phyloP scores from a whole-genome alignment of 2,888 invertebrate species.

The Eristalinus aeneus region DNA sequence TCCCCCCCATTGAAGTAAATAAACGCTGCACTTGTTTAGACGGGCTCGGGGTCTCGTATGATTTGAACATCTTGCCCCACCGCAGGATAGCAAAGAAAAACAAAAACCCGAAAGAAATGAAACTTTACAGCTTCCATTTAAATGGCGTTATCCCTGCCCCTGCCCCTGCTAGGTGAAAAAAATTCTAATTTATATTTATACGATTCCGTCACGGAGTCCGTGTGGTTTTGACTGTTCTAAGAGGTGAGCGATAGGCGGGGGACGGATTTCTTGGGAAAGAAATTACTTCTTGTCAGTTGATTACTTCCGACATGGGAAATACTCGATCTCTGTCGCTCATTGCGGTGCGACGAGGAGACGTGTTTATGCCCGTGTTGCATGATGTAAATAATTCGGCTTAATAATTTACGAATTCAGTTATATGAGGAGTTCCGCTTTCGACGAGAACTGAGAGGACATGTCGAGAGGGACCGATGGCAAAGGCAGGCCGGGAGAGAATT shows the following conservation, averaged over 20 bases:
- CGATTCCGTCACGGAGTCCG: constrained; percentile 29
- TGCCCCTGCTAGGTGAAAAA: constrained; percentile 32
- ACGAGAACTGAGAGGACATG: constrained; percentile 31
- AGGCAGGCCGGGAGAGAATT: constrained; percentile 9
- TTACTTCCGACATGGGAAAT: constrained; percentile 65
- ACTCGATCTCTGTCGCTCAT: constrained; percentile 9
- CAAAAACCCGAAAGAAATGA: constrained; percentile 7
- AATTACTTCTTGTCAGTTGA: constrained; percentile 50
- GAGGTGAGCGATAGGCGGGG: constrained; percentile 30
- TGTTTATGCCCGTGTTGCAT: constrained; percentile 58
- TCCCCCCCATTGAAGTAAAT: constrained; percentile 33
- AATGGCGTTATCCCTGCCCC: constrained; percentile 31
- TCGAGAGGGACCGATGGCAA: constrained; percentile 11
- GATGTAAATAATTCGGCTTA: constrained; percentile 56
- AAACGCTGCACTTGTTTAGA: constrained; percentile 38
- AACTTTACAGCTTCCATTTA: constrained; percentile 41
- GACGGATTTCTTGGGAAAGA: constrained; percentile 22
- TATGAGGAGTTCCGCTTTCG: constrained; percentile 31
- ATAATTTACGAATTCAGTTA: constrained; percentile 58
- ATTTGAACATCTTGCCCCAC: constrained; percentile 33
- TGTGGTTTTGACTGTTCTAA: constrained; percentile 18
- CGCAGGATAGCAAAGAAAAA: background rate
- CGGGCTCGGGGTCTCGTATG: constrained; percentile 15
- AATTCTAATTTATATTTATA: constrained; percentile 69
- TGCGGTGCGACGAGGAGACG: constrained; percentile 32